Evolutionary conservation across 2,113 vertebrate species (phyloP).

Genomic region (Emberiza fucata): DNA sequence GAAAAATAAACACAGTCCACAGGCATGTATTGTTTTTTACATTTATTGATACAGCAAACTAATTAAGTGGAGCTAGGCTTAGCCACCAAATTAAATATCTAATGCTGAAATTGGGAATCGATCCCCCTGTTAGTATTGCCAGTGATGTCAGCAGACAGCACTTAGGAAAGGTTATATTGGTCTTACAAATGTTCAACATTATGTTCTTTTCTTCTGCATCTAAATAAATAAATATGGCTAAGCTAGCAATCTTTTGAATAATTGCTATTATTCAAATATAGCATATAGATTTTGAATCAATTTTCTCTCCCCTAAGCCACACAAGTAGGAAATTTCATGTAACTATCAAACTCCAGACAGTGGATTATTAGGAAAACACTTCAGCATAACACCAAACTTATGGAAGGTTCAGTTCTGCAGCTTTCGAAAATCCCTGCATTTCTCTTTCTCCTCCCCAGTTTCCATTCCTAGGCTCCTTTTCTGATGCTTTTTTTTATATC

Average conservation of each 20-base stretch:
- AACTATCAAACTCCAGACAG: not conserved
- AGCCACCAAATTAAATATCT: not conserved
- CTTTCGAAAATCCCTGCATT: not conserved
- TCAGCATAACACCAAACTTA: not conserved
- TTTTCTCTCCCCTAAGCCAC: not conserved
- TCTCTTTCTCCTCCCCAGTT: not conserved
- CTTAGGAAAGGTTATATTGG: not conserved
- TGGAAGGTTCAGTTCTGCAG: not conserved
- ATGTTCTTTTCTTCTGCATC: not conserved
- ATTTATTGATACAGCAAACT: not conserved
- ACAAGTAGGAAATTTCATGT: not conserved
- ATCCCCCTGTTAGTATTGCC: not conserved
- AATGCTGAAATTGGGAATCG: not conserved
- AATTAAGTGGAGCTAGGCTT: not conserved
- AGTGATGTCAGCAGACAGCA: not conserved
- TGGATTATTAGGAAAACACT: not conserved
- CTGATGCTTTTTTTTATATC: not conserved
- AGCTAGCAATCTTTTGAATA: not conserved
- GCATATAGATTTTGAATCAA: not conserved
- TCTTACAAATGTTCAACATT: not conserved
- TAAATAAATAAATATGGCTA: not conserved
- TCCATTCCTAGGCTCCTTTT: not conserved
- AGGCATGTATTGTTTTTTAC: not conserved
- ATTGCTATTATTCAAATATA: not conserved
- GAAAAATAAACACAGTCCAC: not conserved